Conservation (phyloP, 1,140 invertebrate genomes). For the Drosophila ironensis region DNA sequence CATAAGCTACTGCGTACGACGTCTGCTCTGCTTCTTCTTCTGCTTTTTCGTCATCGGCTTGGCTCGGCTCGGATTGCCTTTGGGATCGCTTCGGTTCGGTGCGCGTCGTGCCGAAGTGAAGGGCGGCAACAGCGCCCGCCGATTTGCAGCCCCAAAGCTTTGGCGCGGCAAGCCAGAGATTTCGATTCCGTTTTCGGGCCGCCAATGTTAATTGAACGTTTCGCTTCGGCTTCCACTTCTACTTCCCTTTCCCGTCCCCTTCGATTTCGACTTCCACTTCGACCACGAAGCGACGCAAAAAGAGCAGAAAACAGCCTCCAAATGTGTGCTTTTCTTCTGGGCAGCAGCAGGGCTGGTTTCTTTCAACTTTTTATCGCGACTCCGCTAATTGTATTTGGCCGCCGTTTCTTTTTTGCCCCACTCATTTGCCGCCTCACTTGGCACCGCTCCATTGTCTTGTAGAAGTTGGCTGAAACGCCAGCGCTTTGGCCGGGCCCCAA, state of each 20-base stretch:
- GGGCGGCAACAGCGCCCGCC: constrained; percentile 50
- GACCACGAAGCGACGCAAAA: constrained; percentile 37
- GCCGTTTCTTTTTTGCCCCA: constrained; percentile 10
- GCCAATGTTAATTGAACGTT: constrained; percentile 74
- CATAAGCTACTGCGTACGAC: constrained; percentile 46
- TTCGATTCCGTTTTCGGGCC: constrained; percentile 31
- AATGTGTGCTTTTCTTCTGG: constrained; percentile 30
- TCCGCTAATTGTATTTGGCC: constrained; percentile 62
- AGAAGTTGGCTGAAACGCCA: constrained; percentile 49
- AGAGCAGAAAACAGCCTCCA: constrained; percentile 52
- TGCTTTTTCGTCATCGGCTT: constrained; percentile 1
- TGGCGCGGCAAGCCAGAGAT: neutral
- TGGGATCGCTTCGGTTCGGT: no score
- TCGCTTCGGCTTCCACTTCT: constrained; percentile 28
- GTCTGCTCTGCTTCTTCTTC: constrained; percentile 20
- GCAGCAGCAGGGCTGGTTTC: neutral
- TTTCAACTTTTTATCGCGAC: constrained; percentile 47
- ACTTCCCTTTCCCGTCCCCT: no score
- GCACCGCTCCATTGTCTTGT: constrained; percentile 54
- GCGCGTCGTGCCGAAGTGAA: constrained; percentile 52
- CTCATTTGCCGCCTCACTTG: constrained; percentile 40
- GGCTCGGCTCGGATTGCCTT: no score
- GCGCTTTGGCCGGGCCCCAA: no score
- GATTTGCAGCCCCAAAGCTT: constrained; percentile 39
- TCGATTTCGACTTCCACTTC: no score